These are phyloP conservation scores for Cyprinodon tularosa DNA, from an alignment of 2,113 vertebrate species.

Conservation along the genomic window DNA sequence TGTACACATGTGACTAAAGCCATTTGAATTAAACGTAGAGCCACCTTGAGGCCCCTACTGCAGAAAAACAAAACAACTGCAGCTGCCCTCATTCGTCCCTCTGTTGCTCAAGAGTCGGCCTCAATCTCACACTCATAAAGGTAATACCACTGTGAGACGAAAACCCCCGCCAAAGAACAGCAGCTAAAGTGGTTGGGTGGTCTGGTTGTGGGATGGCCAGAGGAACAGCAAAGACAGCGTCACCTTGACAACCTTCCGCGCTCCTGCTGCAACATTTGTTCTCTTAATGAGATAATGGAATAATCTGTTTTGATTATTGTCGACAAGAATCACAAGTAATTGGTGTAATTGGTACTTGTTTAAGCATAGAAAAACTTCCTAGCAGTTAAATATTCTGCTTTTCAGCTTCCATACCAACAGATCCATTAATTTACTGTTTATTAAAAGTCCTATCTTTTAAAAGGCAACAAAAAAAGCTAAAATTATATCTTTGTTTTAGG, in stretches of 20 bases:
- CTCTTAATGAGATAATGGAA: slow-evolving; percentile 21
- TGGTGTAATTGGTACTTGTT: slow-evolving; percentile 20
- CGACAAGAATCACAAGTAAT: slow-evolving; percentile 4
- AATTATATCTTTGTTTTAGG: no score
- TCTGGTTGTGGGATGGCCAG: slow-evolving; percentile 18
- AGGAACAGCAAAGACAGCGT: slow-evolving; percentile 39
- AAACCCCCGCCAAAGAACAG: slow-evolving; percentile 34
- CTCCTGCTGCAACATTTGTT: slow-evolving; percentile 55
- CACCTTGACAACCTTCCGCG: slow-evolving; percentile 49
- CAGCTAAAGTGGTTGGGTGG: slow-evolving; percentile 62
- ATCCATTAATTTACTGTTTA: neutral
- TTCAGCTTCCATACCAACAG: neutral
- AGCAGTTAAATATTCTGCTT: neutral
- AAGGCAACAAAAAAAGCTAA: neutral
- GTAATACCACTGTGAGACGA: slow-evolving; percentile 18
- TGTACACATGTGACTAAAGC: slow-evolving; percentile 1
- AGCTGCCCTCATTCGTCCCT: slow-evolving; percentile 71
- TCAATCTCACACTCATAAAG: slow-evolving; percentile 20
- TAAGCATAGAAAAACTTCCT: slow-evolving; percentile 22
- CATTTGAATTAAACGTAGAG: slow-evolving; percentile 20
- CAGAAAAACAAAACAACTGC: slow-evolving; percentile 73
- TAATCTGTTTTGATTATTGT: slow-evolving; percentile 28
- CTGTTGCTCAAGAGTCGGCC: slow-evolving; percentile 28
- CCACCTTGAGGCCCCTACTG: slow-evolving; percentile 44
- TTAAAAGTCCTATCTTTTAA: neutral